These are phyloP conservation scores for Coranthus polyacanthus DNA, from an alignment of 2,797 vertebrate genomes.

Conservation along the genomic window DNA sequence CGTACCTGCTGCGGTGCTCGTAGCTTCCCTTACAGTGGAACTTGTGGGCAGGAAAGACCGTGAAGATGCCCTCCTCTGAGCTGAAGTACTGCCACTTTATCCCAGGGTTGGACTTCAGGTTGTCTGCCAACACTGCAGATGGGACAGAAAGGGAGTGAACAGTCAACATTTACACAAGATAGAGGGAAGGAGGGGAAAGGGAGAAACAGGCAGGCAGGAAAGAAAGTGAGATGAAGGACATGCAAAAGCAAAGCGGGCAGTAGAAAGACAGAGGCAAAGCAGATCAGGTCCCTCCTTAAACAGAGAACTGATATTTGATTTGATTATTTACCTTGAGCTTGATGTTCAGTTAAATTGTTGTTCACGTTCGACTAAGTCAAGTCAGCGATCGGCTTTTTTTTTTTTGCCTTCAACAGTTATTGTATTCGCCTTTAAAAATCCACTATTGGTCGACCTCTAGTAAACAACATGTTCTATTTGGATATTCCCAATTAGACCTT, in stretches of 20 bases:
- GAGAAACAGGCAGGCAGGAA: too few species aligned
- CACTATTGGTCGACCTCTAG: too few species aligned
- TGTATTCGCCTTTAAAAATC: too few species aligned
- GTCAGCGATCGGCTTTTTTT: too few species aligned
- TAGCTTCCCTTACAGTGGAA: constrained; percentile 97
- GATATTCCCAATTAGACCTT: too few species aligned
- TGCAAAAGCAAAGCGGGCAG: not conserved
- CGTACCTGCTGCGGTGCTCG: constrained; percentile 96
- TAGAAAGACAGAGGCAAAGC: not conserved
- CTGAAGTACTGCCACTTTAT: constrained; percentile 99
- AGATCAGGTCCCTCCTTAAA: too few species aligned
- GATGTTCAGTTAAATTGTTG: too few species aligned
- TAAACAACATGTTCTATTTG: too few species aligned
- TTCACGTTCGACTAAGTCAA: too few species aligned
- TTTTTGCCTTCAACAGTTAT: too few species aligned
- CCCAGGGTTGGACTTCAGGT: constrained; percentile 98
- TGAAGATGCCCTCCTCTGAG: constrained; percentile 99
- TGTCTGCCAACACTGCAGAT: constrained; percentile 93
- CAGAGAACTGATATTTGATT: too few species aligned
- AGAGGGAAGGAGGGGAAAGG: not conserved
- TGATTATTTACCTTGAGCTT: too few species aligned
- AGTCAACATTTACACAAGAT: not conserved
- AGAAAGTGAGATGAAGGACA: not conserved
- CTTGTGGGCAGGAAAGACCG: constrained; percentile 97
- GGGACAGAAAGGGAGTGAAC: constrained; percentile 8